Conservation (phyloP, 2,113 vertebrate genomes). For the Elachura formosa region DNA sequence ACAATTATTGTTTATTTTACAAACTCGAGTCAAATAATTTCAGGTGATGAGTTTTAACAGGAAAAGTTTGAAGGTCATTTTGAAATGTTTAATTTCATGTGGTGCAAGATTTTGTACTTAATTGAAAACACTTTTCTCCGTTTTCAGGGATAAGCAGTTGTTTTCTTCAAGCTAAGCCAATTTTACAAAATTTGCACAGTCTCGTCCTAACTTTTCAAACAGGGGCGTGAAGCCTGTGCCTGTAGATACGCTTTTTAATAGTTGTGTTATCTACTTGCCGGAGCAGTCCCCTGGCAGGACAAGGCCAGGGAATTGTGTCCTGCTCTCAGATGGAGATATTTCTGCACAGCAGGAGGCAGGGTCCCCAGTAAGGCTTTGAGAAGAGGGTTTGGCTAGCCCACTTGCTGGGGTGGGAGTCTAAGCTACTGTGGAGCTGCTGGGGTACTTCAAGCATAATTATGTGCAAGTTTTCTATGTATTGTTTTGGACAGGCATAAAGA, state of each 20-base stretch:
- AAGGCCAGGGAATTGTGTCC: background rate
- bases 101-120: background rate
- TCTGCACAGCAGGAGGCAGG: background rate
- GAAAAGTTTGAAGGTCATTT: background rate
- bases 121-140: background rate
- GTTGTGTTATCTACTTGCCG: background rate
- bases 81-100: background rate
- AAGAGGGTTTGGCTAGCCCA: background rate
- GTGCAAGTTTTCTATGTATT: background rate
- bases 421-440: background rate
- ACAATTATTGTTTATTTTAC: background rate
- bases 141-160: background rate
- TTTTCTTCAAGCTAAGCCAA: background rate
- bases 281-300: background rate
- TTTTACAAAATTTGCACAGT: background rate
- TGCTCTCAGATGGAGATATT: background rate
- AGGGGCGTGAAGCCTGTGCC: accelerated
- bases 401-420: background rate
- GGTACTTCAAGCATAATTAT: background rate
- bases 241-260: background rate
- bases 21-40: background rate
- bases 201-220: background rate
- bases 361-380: background rate
- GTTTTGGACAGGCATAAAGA: background rate
- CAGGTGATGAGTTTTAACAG: background rate